Conservation (phyloP, 2,888 invertebrate species). For the Taenaris catops region DNA sequence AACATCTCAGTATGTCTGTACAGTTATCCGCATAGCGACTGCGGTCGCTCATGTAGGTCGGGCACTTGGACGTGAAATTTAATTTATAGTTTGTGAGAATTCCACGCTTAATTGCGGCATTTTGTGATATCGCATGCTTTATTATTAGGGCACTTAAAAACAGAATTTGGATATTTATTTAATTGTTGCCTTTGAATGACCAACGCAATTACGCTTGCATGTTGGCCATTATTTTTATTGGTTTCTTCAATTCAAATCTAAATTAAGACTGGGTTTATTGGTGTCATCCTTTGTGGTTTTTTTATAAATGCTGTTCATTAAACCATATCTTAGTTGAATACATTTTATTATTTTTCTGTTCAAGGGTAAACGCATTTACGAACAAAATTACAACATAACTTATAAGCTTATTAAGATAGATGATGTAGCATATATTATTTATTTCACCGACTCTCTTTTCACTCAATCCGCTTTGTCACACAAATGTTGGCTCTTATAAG, state of each 20-base stretch:
- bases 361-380: no score
- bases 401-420: no score
- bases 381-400: no score
- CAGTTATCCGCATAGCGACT: constrained; percentile 63
- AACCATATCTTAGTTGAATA: no score
- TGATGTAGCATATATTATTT: no score
- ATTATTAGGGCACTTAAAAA: constrained; percentile 14
- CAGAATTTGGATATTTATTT: constrained; percentile 8
- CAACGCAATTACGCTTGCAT: constrained; percentile 12
- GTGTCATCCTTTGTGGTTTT: background rate
- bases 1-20: constrained; percentile 41
- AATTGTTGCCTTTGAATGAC: background rate
- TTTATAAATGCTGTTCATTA: background rate
- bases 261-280: constrained; percentile 1
- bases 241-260: constrained; percentile 4
- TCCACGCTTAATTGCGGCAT: constrained; percentile 45
- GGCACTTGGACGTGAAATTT: constrained; percentile 57
- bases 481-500: no score
- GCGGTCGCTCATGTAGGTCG: constrained; percentile 61
- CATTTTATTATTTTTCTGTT: no score
- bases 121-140: constrained; percentile 21
- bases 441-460: no score
- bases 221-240: constrained; percentile 8
- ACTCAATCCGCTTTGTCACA: no score
- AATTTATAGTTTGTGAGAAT: constrained; percentile 56